Evolutionary conservation across 2,888 invertebrate species (phyloP), one percentile per base, ranked within the genome.

Genomic region (Achlya flavicornis): DNA sequence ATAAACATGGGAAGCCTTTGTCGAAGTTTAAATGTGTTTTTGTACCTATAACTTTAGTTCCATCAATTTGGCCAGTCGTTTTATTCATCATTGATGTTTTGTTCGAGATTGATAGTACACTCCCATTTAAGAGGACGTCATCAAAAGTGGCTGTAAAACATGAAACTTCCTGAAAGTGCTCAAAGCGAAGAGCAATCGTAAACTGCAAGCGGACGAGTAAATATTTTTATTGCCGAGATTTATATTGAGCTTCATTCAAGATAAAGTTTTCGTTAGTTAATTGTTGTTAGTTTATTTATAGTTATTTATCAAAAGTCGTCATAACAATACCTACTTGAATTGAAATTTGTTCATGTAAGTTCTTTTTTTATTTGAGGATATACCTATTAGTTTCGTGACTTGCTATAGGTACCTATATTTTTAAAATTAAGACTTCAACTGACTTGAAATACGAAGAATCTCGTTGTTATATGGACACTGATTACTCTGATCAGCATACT

Each of bases 151-250:
- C 6, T 53, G 16, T 48, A 48, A 48, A 48, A 48, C 48, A 8
- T 19, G 53, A 53, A 53, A 19, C 10, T 53, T 53, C 19, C 19
- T 53, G 53, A 10, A 19, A 53, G 53, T 53, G 10, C 53, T 53
- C 19, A 19, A 53, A 53, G 19, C 8, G 16, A 53, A 53, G 16
- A 48, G 6, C 48, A 48, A 7, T 53, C 53, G 53, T 53, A 53
- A 53, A 53, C 53, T 53, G 53, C 53, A 53, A 53, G 16, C 16
- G 53, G 19, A 19, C 19, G 19, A 53, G 8, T 19, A 53, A 53
- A 53, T 53, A 53, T 53, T 53, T 53, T 53, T 53, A 53, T 53
- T 53, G 53, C 19, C 53, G 19, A 19, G 19, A 19, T 53, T 53
- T 53, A 53, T 53, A 53, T 19, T 53, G 10, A 53, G 53, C 10